phyloP scores from a whole-genome alignment of 1,140 invertebrate species.

The Cydia fagiglandana region DNA sequence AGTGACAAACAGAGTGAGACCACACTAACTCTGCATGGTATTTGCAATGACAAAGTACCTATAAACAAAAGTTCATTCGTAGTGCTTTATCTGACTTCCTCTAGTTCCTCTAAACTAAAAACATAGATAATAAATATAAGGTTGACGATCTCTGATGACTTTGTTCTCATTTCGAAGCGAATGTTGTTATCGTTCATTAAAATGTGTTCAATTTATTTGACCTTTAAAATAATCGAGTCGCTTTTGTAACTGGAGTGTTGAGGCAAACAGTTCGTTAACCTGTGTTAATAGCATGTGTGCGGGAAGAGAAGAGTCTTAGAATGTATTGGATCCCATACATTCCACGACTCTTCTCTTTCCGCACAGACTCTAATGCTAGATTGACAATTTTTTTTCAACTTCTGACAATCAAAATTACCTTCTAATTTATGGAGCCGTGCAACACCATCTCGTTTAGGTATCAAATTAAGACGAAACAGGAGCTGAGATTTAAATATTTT shows the following conservation, averaged over 20 bases:
- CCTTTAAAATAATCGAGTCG: neutral
- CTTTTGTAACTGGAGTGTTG: neutral
- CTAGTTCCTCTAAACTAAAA: neutral
- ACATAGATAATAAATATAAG: constrained; percentile 2
- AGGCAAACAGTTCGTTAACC: constrained; percentile 6
- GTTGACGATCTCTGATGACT: neutral
- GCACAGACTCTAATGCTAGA: neutral
- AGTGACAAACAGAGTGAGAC: too few relatives aligned
- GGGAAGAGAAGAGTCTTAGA: too few relatives aligned
- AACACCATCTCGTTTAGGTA: too few relatives aligned
- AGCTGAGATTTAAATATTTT: too few relatives aligned
- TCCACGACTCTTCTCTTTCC: too few relatives aligned
- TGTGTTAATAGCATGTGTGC: neutral
- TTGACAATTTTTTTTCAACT: neutral
- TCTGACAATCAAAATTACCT: too few relatives aligned
- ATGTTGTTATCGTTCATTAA: constrained; percentile 8
- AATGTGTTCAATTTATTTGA: constrained; percentile 27
- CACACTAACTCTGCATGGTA: too few relatives aligned
- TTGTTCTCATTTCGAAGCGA: neutral
- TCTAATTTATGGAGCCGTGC: too few relatives aligned
- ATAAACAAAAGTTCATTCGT: too few relatives aligned
- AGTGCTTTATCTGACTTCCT: constrained; percentile 17
- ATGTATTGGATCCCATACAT: too few relatives aligned
- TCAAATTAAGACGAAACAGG: too few relatives aligned
- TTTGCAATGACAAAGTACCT: too few relatives aligned